A percentile compares a stretch with the other conserved stretches of the same genome.
Evolutionary conservation across 2,797 vertebrate genomes (phyloP).

Genomic region (Triplophysa bombifrons): DNA sequence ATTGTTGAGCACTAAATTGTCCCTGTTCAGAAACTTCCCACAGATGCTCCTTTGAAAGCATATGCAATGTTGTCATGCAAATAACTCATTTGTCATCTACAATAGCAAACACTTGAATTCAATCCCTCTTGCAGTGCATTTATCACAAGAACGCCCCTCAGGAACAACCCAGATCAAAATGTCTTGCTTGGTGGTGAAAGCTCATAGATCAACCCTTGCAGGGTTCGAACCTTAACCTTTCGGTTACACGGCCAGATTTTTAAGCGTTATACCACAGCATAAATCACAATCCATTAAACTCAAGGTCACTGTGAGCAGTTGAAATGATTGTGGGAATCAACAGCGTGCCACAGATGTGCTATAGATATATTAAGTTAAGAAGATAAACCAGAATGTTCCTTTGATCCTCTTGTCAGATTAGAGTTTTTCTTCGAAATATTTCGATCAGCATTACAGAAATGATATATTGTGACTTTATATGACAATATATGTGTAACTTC

Average conservation of each 20-base stretch:
- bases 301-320: not conserved
- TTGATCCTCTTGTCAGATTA: not conserved
- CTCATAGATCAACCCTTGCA: not conserved
- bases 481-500: not conserved
- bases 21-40: conserved; percentile 1
- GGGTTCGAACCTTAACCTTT: conserved; percentile 3
- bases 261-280: not conserved
- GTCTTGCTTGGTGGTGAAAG: not conserved
- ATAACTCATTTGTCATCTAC: conserved; percentile 15
- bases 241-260: not conserved
- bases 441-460: not conserved
- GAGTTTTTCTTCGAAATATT: not conserved
- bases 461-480: not conserved
- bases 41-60: not conserved
- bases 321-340: not conserved
- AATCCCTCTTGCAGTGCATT: not conserved
- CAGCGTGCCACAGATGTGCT: not conserved
- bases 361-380: not conserved
- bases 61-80: conserved; percentile 10
- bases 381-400: not conserved
- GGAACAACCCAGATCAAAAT: not conserved
- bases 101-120: conserved; percentile 16
- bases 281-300: conserved; percentile 8
- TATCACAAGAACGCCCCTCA: conserved; percentile 18
- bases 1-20: not conserved